Percentiles rank a stretch among this genome's conserved stretches.
Conservation (phyloP, 2,113 vertebrate species). For the Lutjanus erythropterus region DNA sequence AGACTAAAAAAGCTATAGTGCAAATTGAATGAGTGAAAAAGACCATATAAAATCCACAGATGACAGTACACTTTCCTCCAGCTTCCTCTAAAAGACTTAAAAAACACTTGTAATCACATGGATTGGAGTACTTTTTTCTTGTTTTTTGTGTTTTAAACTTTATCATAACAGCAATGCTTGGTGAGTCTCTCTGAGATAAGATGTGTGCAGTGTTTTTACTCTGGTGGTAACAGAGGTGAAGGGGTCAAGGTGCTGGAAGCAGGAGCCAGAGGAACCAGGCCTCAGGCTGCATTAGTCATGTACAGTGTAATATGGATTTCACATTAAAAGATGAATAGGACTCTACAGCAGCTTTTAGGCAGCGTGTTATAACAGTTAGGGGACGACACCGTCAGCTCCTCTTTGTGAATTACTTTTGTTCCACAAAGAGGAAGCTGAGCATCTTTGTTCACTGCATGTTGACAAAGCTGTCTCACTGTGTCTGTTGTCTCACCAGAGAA, state of each 20-base stretch:
- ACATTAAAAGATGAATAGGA: conserved; percentile 33
- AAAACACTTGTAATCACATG: too few relatives aligned
- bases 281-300: conserved; percentile 18
- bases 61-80: too few relatives aligned
- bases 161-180: too few relatives aligned
- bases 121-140: too few relatives aligned
- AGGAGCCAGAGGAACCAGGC: neutral
- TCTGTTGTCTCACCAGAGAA: neutral
- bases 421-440: neutral
- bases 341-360: conserved; percentile 14
- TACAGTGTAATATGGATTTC: conserved; percentile 22
- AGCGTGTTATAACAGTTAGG: neutral
- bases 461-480: too few relatives aligned
- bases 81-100: too few relatives aligned
- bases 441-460: neutral
- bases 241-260: neutral
- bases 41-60: too few relatives aligned
- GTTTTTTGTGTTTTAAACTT: too few relatives aligned
- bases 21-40: too few relatives aligned
- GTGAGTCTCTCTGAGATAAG: too few relatives aligned
- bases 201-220: neutral
- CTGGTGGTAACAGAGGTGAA: neutral
- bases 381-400: neutral
- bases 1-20: too few relatives aligned
- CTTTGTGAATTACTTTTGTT: neutral